phyloP scores from a whole-genome alignment of 2,113 vertebrate genomes.

The Lepisosteus osseus region DNA sequence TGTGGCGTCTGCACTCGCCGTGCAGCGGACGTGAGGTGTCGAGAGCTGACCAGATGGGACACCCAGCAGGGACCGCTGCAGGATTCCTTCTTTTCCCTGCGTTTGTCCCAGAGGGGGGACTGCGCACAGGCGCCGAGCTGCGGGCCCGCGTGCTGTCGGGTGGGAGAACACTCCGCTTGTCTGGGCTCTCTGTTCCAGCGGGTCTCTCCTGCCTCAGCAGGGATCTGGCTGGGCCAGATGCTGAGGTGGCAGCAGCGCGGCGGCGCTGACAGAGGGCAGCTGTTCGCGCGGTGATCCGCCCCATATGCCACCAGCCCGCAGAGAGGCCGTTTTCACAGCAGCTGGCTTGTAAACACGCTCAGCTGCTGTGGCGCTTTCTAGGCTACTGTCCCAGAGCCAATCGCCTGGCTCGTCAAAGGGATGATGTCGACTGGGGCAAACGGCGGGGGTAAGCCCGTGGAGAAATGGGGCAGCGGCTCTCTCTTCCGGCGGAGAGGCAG shows the following conservation, averaged over 20 bases:
- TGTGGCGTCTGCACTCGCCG: too few species aligned
- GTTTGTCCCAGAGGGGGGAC: too few species aligned
- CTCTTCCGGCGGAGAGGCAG: conserved; percentile 28
- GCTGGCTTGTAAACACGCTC: conserved; percentile 54
- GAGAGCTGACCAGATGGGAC: too few species aligned
- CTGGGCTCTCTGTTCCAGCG: too few species aligned
- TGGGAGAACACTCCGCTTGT: too few species aligned
- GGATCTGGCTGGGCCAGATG: conserved; percentile 43
- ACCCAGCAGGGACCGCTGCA: too few species aligned
- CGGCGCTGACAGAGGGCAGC: conserved; percentile 51
- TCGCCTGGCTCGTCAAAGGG: conserved; percentile 54
- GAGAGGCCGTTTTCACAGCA: conserved; percentile 52
- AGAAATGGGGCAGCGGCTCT: conserved; percentile 26
- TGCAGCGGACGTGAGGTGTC: too few species aligned
- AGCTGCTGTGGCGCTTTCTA: conserved; percentile 33
- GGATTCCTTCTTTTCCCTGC: too few species aligned
- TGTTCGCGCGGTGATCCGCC: conserved; percentile 51
- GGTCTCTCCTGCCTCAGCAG: background rate
- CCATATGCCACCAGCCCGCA: conserved; percentile 56
- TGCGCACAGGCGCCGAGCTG: too few species aligned
- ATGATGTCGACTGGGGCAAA: conserved; percentile 51
- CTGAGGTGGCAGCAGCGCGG: conserved; percentile 18
- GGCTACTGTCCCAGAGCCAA: conserved; percentile 64
- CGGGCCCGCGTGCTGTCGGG: too few species aligned
- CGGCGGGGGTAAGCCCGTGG: conserved; percentile 40